These are phyloP conservation scores for Schizotus pectinicornis DNA, from an alignment of 2,888 invertebrate genomes.

Conservation along the genomic window DNA sequence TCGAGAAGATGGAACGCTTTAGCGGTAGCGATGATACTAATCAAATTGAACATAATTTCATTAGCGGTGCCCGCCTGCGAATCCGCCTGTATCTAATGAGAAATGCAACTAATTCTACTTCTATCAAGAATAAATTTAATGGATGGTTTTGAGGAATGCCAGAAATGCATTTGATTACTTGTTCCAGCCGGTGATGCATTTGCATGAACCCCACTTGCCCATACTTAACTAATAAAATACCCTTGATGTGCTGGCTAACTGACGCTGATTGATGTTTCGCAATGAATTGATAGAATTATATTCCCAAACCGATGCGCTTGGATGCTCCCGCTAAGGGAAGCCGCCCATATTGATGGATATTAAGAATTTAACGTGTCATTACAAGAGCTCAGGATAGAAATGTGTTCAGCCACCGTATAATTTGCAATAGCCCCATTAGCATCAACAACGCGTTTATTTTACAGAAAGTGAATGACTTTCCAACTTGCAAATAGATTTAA, in stretches of 20 bases:
- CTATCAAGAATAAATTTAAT: constrained; percentile 37
- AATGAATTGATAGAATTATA: constrained; percentile 13
- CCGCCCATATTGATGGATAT: not conserved
- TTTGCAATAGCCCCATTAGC: too few species aligned
- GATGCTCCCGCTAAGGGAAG: not conserved
- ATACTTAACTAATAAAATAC: constrained; percentile 28
- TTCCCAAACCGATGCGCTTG: not conserved
- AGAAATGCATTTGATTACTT: constrained; percentile 42
- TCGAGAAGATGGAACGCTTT: too few species aligned
- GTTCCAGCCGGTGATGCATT: constrained; percentile 29
- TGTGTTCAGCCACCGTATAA: too few species aligned
- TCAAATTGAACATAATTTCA: too few species aligned
- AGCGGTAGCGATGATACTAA: too few species aligned
- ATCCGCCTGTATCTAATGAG: constrained; percentile 16
- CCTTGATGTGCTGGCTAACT: constrained; percentile 26
- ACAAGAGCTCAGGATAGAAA: not conserved
- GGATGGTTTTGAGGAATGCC: constrained; percentile 36
- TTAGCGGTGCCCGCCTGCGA: not conserved
- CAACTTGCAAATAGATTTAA: too few species aligned
- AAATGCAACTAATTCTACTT: constrained; percentile 32
- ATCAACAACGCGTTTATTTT: too few species aligned
- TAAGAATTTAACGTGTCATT: not conserved
- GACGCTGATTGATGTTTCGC: constrained; percentile 30
- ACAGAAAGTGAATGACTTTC: too few species aligned
- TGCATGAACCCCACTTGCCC: constrained; percentile 24